Percentiles rank a stretch among this genome's conserved stretches.
Evolutionary conservation across 2,888 invertebrate species (phyloP).

Genomic region (Colletes collaris): DNA sequence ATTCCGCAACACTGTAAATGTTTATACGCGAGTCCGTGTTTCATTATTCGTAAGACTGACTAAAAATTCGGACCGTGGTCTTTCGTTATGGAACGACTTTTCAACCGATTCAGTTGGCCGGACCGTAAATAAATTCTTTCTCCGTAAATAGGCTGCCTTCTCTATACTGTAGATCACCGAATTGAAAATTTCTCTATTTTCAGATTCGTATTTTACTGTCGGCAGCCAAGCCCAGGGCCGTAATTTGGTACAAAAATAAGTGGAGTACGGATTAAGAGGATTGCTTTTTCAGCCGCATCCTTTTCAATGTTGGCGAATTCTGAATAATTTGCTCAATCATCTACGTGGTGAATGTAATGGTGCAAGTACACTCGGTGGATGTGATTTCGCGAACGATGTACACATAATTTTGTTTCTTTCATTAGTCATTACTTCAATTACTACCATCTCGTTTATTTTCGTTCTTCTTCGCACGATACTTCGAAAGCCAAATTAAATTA

Average conservation of each 20-base stretch:
- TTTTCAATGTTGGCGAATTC: conserved; percentile 2
- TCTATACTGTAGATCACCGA: no score
- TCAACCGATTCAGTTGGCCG: no score
- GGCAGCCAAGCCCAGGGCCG: neutral
- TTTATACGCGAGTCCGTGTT: no score
- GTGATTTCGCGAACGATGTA: neutral
- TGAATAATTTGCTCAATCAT: conserved; percentile 2
- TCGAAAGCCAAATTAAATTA: no score
- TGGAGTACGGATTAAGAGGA: neutral
- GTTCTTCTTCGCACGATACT: neutral
- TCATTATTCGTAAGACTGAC: no score
- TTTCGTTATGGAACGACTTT: no score
- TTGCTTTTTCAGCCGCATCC: conserved; percentile 10
- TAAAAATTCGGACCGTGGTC: no score
- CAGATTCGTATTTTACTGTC: neutral
- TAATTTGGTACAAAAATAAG: conserved; percentile 4
- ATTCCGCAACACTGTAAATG: no score
- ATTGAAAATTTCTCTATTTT: neutral
- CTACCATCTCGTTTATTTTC: neutral
- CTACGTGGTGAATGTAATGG: neutral
- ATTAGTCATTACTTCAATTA: neutral
- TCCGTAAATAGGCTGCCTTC: no score
- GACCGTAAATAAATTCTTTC: no score
- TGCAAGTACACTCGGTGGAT: neutral
- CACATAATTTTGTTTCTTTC: neutral